Conservation (phyloP, 1,140 invertebrate genomes). For the Heliothis subflexa region DNA sequence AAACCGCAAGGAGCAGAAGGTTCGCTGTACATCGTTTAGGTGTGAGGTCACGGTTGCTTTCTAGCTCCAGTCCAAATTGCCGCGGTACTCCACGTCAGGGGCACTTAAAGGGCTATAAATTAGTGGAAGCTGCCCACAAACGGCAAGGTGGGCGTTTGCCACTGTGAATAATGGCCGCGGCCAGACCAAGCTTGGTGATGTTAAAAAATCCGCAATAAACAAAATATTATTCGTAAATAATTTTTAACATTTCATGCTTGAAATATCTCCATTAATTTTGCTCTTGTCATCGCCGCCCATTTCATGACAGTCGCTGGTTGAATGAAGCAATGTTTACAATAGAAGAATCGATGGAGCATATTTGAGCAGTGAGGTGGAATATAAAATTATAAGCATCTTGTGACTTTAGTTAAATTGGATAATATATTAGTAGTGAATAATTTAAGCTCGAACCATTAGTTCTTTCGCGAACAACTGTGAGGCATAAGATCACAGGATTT, state of each 20-base stretch:
- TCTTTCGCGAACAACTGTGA: too few species aligned
- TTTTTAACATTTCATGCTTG: constrained; percentile 49
- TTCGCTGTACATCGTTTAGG: constrained; percentile 38
- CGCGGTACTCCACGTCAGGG: constrained; percentile 62
- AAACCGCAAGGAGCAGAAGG: neutral
- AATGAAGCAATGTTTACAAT: constrained; percentile 11
- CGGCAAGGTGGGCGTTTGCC: constrained; percentile 76
- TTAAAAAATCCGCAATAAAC: constrained; percentile 69
- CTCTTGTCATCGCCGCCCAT: constrained; percentile 29
- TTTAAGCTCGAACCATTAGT: too few species aligned
- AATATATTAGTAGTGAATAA: too few species aligned
- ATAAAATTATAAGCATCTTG: neutral
- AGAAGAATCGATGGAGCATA: constrained; percentile 12
- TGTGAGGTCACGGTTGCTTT: constrained; percentile 55
- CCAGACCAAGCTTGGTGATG: constrained; percentile 68
- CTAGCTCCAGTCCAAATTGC: constrained; percentile 67
- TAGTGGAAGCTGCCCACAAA: constrained; percentile 78
- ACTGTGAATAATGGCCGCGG: constrained; percentile 78
- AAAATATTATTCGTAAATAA: constrained; percentile 62
- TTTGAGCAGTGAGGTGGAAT: constrained; percentile 6
- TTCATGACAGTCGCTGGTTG: constrained; percentile 29
- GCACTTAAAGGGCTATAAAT: constrained; percentile 82
- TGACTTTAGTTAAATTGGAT: neutral
- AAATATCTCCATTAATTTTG: constrained; percentile 43
- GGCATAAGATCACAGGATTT: too few species aligned